Conservation (phyloP, 1,140 invertebrate species). For the Formica selysi region DNA sequence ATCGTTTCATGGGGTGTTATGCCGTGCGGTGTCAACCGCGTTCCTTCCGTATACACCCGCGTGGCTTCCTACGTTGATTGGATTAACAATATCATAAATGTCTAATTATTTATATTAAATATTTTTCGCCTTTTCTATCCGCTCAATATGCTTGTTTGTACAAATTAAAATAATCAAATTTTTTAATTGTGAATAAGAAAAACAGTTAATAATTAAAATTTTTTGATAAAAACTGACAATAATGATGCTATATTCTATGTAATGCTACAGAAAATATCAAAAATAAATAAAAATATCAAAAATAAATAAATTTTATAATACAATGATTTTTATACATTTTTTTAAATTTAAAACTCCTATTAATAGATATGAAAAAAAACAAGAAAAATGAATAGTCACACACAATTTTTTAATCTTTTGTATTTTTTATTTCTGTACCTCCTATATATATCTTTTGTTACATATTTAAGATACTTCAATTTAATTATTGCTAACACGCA, state of each 20-base stretch:
- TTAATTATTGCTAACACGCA: no score
- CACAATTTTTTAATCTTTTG: no score
- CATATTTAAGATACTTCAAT: no score
- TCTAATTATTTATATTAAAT: background rate
- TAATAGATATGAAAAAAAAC: background rate
- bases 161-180: background rate
- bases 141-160: background rate
- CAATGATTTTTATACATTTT: background rate
- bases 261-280: background rate
- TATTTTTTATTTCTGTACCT: no score
- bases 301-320: slow-evolving; percentile 13
- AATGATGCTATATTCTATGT: background rate
- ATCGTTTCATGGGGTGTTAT: slow-evolving; percentile 92
- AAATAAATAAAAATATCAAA: background rate
- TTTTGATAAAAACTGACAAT: background rate
- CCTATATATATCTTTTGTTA: no score
- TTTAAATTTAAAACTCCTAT: background rate
- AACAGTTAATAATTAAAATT: background rate
- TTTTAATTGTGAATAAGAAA: background rate
- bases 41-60: slow-evolving; percentile 91
- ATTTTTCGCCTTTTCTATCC: background rate
- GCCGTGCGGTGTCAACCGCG: slow-evolving; percentile 88
- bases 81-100: no score
- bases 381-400: background rate
- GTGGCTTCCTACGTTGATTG: slow-evolving; percentile 88